Evolutionary conservation across 2,888 invertebrate species (phyloP), one percentile per base, ranked within the genome.

Genomic region (Entomobrya multifasciata): DNA sequence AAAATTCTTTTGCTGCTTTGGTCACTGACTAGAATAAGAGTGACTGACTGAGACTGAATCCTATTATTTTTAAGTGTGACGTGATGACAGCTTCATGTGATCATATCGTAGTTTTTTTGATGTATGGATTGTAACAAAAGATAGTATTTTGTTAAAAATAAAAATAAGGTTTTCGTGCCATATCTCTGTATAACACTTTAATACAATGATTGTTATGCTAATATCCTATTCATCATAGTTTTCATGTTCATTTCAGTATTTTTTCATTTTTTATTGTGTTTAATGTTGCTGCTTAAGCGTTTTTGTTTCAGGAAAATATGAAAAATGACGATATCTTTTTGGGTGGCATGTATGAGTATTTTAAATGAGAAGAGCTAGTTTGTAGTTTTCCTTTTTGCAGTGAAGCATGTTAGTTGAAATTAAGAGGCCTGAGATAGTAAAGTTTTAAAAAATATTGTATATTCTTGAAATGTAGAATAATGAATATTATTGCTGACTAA

Each of bases 141-240:
- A 52, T 57, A 76, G 52, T 62, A 65, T 36, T 36, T 36, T 36
- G 5, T 8, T 15, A 36, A 27, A 74, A n/a, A 60, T 27, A 79
- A 86, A n/a, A 86, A 80, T 74, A 65, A 44, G 74, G 41, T 74
- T 86, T 74, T 80, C 80, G 74, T 74, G 78, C 62, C 78, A 62
- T 78, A 62, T 78, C 78, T 78, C 27, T 44, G 74, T 13, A 30
- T 13, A 30, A 52, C 17, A 52, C 30, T 74, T 74, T 52, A 49
- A 15, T 13, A 22, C 25, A 6, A 52, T 52, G 27, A 52, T 74
- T 52, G 27, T 3, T 30, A 52, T 27, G 49, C 27, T 49, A 30
- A 72, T 47, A 47, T 44, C 17, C 1, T 27, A 27, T 15, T 47
- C 41, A 70, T 41, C 5, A 22, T 22, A 13, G 25, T 52, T 72